phyloP scores from a whole-genome alignment of 2,113 vertebrate genomes.

The Oxyruncus cristatus region DNA sequence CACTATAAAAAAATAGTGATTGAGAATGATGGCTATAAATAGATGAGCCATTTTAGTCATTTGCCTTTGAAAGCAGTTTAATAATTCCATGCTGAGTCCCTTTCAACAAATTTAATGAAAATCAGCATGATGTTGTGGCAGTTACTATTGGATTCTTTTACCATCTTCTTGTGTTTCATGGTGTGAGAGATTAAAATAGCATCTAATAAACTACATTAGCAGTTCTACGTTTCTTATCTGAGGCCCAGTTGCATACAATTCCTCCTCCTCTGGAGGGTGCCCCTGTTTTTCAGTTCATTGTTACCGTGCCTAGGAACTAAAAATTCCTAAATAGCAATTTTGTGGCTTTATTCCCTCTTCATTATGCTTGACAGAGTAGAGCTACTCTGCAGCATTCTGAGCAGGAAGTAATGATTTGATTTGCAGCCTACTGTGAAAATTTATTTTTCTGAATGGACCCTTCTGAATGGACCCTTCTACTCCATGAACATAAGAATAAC shows the following conservation, averaged over 20 bases:
- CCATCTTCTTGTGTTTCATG: conserved; percentile 61
- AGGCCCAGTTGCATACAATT: conserved; percentile 32
- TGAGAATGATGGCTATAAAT: conserved; percentile 69
- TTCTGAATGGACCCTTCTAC: conserved; percentile 32
- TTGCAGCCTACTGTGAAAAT: conserved; percentile 54
- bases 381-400: conserved; percentile 38
- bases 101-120: conserved; percentile 82
- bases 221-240: conserved; percentile 29
- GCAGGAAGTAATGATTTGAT: conserved; percentile 62
- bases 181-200: conserved; percentile 77
- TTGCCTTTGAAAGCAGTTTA: conserved; percentile 72
- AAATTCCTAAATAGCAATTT: conserved; percentile 36
- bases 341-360: conserved; percentile 39
- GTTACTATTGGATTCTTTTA: conserved; percentile 67
- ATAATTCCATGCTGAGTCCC: conserved; percentile 75
- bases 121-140: conserved; percentile 72
- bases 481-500: conserved; percentile 8
- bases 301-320: neutral
- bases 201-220: conserved; percentile 72
- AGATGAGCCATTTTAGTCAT: conserved; percentile 71
- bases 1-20: conserved; percentile 39
- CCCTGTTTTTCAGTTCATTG: conserved; percentile 37
- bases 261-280: conserved; percentile 55
- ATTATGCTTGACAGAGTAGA: conserved; percentile 20
- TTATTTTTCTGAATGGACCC: conserved; percentile 54